These are phyloP conservation scores for Labrus mixtus DNA, from an alignment of 2,113 vertebrate species.

Conservation along the genomic window DNA sequence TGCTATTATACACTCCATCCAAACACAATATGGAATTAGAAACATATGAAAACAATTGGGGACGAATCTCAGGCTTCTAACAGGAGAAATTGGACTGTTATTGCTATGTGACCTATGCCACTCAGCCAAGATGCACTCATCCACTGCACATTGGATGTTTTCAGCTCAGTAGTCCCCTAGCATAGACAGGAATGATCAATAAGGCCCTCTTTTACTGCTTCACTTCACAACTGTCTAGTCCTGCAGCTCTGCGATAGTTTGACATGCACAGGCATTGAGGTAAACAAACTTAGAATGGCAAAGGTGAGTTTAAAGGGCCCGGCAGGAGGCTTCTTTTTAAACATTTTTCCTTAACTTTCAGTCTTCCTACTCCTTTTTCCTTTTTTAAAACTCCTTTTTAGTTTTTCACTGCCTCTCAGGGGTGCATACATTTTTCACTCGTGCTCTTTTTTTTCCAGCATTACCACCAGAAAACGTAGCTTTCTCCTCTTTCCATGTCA, in stretches of 20 bases:
- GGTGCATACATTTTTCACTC: conserved; percentile 16
- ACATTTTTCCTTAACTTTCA: conserved; percentile 24
- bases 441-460: neutral
- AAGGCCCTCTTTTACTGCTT: conserved; percentile 79
- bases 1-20: neutral
- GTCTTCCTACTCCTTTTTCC: conserved; percentile 6
- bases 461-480: conserved; percentile 11
- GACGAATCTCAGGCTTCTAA: conserved; percentile 29
- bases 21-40: conserved; percentile 16
- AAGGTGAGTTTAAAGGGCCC: conserved; percentile 65
- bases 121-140: conserved; percentile 80
- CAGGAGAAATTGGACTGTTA: conserved; percentile 62
- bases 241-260: conserved; percentile 58
- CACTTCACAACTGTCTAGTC: conserved; percentile 78
- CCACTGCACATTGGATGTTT: conserved; percentile 78
- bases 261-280: conserved; percentile 62
- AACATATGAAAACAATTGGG: conserved; percentile 30
- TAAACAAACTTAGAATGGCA: conserved; percentile 76
- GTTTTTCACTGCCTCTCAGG: conserved; percentile 18
- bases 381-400: conserved; percentile 12
- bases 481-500: conserved; percentile 44
- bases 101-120: conserved; percentile 74
- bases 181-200: conserved; percentile 80
- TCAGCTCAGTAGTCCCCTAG: conserved; percentile 75
- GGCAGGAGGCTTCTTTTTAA: conserved; percentile 31